phyloP scores from a whole-genome alignment of 2,888 invertebrate genomes.

The Micoletzkya japonica region DNA sequence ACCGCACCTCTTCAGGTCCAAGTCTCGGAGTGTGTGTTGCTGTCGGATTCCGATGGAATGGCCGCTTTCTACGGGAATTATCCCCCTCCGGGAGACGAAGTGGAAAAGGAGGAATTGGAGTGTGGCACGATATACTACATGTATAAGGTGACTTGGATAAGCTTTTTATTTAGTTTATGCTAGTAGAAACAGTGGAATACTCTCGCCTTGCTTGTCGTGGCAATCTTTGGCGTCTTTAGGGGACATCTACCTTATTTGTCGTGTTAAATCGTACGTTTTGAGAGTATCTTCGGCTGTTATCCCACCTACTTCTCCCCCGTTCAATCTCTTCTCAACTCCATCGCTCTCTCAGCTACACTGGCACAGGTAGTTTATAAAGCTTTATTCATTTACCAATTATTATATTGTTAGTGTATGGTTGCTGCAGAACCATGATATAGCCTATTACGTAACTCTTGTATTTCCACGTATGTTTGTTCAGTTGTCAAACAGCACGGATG shows the following conservation, averaged over 20 bases:
- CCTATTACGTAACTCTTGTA: no score
- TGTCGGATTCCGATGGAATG: constrained; percentile 25
- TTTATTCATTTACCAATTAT: not conserved
- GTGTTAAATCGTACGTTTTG: not conserved
- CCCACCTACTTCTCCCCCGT: constrained; percentile 19
- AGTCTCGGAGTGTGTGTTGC: constrained; percentile 16
- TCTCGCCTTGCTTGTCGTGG: no score
- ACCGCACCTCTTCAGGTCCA: not conserved
- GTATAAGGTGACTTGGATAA: constrained; percentile 13
- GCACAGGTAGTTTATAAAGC: not conserved
- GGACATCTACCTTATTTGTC: no score
- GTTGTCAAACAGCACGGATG: constrained; percentile 5
- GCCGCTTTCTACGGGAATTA: constrained; percentile 17
- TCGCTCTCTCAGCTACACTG: constrained; percentile 1
- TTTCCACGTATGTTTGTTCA: no score
- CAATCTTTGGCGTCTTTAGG: no score
- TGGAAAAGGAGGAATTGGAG: constrained; percentile 20
- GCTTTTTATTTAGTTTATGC: no score
- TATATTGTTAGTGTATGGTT: no score
- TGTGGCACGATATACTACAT: constrained; percentile 20
- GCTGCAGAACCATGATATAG: no score
- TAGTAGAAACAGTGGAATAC: no score
- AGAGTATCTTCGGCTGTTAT: constrained; percentile 17
- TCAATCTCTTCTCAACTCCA: constrained; percentile 5
- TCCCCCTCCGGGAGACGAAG: constrained; percentile 18